These are phyloP conservation scores for Agrotis exclamationis DNA, from an alignment of 2,888 invertebrate species.

Conservation along the genomic window DNA sequence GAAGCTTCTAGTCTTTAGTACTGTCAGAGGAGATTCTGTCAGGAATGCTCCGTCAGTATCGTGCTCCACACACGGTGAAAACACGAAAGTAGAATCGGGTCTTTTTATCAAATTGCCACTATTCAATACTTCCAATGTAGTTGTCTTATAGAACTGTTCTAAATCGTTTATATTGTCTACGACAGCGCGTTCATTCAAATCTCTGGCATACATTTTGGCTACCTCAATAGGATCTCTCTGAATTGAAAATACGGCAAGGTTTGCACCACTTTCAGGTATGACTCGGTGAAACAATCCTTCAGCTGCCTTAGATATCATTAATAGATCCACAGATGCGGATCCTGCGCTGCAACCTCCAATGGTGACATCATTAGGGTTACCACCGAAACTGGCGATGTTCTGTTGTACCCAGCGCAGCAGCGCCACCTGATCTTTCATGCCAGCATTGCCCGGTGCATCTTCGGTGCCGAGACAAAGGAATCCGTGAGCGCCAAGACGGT, in stretches of 20 bases:
- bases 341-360: no score
- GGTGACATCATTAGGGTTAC: no score
- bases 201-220: no score
- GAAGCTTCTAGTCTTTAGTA: slow-evolving; percentile 68
- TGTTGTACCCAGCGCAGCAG: no score
- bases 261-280: no score
- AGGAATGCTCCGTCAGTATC: slow-evolving; percentile 68
- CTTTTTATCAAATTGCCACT: slow-evolving; percentile 58
- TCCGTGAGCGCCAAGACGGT: slow-evolving; percentile 54
- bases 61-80: slow-evolving; percentile 65
- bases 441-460: slow-evolving; percentile 68
- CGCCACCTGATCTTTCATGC: no score
- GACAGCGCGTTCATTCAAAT: slow-evolving; percentile 49
- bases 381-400: no score
- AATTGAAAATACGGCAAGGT: no score
- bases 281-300: no score
- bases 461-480: slow-evolving; percentile 73
- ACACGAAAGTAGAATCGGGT: slow-evolving; percentile 61
- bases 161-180: slow-evolving; percentile 70
- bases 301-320: no score
- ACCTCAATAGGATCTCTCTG: no score
- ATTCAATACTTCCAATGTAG: slow-evolving; percentile 40
- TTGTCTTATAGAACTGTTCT: slow-evolving; percentile 75
- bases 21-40: slow-evolving; percentile 70
- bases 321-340: no score